These are phyloP conservation scores for Octodonta nipae DNA, from an alignment of 2,888 invertebrate species.

Conservation along the genomic window DNA sequence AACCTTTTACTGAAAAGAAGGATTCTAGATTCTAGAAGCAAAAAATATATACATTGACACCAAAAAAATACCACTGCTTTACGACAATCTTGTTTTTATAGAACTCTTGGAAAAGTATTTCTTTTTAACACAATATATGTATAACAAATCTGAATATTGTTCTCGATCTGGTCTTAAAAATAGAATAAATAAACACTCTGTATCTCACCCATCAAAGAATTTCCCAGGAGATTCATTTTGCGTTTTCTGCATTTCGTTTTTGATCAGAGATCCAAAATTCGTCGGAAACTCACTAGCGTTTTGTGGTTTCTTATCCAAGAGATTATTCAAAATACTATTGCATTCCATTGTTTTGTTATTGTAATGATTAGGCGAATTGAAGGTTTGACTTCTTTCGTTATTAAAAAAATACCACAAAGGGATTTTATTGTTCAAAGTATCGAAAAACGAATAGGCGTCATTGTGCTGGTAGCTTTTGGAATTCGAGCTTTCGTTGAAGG, in stretches of 20 bases:
- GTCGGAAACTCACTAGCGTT: constrained; percentile 25
- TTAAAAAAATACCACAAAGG: constrained; percentile 30
- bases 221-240: constrained; percentile 5
- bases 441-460: constrained; percentile 18
- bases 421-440: constrained; percentile 36
- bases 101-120: no score
- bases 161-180: no score
- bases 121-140: no score
- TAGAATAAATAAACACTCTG: no score
- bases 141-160: no score
- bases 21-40: no score
- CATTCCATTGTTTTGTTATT: constrained; percentile 12
- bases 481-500: constrained; percentile 26
- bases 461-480: constrained; percentile 26
- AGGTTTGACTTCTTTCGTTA: not conserved
- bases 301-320: constrained; percentile 30
- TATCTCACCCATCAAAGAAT: constrained; percentile 1
- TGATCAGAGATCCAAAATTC: constrained; percentile 32
- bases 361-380: constrained; percentile 1
- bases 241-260: constrained; percentile 29
- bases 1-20: no score
- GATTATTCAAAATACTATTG: constrained; percentile 33
- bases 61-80: no score
- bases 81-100: no score
- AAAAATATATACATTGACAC: no score